Base-by-base conservation (phyloP, 2,888 invertebrate genomes). In the Stenolophus ochropezus region DNA sequence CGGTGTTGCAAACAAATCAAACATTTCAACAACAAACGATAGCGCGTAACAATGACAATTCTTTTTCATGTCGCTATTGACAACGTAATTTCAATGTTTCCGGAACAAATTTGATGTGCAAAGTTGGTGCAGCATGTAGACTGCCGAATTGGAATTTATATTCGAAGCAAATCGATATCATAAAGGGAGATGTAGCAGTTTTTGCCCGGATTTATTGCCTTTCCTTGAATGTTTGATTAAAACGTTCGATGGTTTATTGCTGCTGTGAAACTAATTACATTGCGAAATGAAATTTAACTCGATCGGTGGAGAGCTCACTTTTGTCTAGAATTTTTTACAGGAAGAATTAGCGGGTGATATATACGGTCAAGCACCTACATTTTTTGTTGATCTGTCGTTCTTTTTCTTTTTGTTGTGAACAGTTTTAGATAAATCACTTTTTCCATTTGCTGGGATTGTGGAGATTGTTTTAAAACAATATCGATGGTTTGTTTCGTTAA, bases 171-270 rank as follows among this genome's bases (percentile, higher is more conserved):
- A 73, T 73, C 73, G 49, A 73, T 73, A 73, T 73, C 49, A 73
- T 33, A 73, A 23, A 73, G 49, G 23, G 73, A 73, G 73, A 73
- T 49, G 51, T 51, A 49, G 21, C 47, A 49, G 23, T 73, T 73
- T 73, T 73, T 73, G 47, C 47, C 6, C 14, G 51, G 47, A 73
- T 73, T 73, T 73, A 73, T 73, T 73, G 51, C 47, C 49, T 49
- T 73, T 73, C 73, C 47, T 51, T 47, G 73, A 49, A 73, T 73
- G 33, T 73, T 73, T 51, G 73, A 73, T 73, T 73, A 73, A 69
- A 73, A 73, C 49, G 73, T 49, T 73, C 49, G 51, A 73, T 73
- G 47, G 47, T 73, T 73, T 71, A 71, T 71, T 71, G 71, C 71
- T 33, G 61, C 61, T 61, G 25, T 61, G 61, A 33, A 69, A 69